These are phyloP conservation scores for Theonella swinhoei DNA, from an alignment of 37 sponge, comb jelly and placozoan species.

Conservation along the genomic window DNA sequence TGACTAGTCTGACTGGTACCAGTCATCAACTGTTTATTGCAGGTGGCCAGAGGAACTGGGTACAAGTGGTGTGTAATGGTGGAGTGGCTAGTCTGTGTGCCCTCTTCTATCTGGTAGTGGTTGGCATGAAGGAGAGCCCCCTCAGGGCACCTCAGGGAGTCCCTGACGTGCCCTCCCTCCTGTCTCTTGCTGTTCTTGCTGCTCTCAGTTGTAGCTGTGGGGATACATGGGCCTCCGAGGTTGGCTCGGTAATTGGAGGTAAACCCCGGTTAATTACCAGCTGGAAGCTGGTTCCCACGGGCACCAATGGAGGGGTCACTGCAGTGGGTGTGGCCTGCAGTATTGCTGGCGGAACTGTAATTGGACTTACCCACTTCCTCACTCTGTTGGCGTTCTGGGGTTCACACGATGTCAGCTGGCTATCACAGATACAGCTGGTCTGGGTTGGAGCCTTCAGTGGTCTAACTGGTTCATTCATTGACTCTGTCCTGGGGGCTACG, in stretches of 20 bases:
- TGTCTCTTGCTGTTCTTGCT: conserved; percentile 55
- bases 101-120: conserved; percentile 40
- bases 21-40: not conserved
- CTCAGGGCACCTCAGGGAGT: not conserved
- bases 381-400: conserved; percentile 1
- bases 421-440: conserved; percentile 43
- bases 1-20: no score
- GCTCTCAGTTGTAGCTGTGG: conserved; percentile 83
- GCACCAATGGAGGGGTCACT: conserved; percentile 93
- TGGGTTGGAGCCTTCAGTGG: conserved; percentile 61
- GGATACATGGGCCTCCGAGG: conserved; percentile 97
- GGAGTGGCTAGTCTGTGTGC: conserved; percentile 64
- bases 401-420: not conserved
- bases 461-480: conserved; percentile 78
- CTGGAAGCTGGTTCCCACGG: conserved; percentile 69
- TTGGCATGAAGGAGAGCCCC: conserved; percentile 54
- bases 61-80: conserved; percentile 93
- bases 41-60: conserved; percentile 86
- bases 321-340: conserved; percentile 70
- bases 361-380: conserved; percentile 74
- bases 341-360: conserved; percentile 66
- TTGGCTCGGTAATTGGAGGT: conserved; percentile 82
- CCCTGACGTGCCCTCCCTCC: conserved; percentile 16
- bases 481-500: conserved; percentile 87
- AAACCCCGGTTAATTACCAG: conserved; percentile 83